These are phyloP conservation scores for Oophaga pumilio DNA, from an alignment of 2,113 vertebrate species.

Conservation along the genomic window DNA sequence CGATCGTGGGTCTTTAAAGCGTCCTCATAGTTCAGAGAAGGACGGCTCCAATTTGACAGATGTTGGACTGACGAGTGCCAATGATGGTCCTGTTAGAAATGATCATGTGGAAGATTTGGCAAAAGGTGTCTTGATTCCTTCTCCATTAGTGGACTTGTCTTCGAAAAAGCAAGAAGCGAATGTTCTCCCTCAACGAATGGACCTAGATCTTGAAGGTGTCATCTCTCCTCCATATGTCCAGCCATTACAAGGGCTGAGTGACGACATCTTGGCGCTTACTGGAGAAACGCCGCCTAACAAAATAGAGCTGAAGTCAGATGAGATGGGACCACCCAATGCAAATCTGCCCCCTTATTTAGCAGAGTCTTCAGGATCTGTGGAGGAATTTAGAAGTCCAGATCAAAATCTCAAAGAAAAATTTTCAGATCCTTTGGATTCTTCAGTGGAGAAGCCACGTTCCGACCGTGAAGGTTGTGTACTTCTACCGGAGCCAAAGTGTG, in stretches of 20 bases:
- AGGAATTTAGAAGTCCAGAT: neutral
- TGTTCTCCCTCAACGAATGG: no score
- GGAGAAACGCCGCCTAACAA: neutral
- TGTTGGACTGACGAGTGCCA: neutral
- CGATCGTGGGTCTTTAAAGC: conserved; percentile 46
- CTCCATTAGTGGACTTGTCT: neutral
- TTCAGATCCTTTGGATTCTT: neutral
- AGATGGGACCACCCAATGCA: neutral
- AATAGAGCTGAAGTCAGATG: neutral
- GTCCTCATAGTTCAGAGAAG: conserved; percentile 23
- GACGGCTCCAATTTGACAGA: neutral
- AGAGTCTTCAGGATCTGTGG: neutral
- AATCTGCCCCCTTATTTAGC: no score
- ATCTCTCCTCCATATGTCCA: neutral
- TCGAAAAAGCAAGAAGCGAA: neutral
- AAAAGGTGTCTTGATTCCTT: neutral
- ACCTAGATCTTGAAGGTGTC: neutral
- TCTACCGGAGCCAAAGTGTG: neutral
- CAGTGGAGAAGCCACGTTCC: neutral
- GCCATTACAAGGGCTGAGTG: neutral
- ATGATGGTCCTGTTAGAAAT: no score
- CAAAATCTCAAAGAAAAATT: neutral
- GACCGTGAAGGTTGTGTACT: no score
- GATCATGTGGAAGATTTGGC: neutral
- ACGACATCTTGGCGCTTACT: conserved; percentile 28